These are phyloP conservation scores for Chymomyza fuscimana DNA, from an alignment of 2,888 invertebrate genomes.

Conservation along the genomic window DNA sequence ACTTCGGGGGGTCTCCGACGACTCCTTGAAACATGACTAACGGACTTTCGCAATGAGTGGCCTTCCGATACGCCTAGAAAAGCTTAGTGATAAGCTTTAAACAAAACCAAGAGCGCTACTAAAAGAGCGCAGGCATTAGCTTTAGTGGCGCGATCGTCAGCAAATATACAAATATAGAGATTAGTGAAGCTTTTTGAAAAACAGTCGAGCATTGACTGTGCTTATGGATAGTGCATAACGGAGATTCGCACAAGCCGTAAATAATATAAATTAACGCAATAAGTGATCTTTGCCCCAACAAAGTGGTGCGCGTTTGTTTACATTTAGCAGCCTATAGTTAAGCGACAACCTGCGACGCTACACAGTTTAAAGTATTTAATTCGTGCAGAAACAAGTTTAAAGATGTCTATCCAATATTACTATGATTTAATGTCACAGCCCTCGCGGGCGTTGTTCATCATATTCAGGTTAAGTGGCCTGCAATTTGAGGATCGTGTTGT, in stretches of 20 bases:
- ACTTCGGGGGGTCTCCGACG: too few species aligned
- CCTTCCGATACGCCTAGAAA: neutral
- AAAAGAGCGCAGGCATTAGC: too few species aligned
- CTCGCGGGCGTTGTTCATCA: constrained; percentile 85
- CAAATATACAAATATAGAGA: neutral
- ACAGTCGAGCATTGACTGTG: constrained; percentile 32
- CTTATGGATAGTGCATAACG: constrained; percentile 19
- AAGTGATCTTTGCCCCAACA: constrained; percentile 43
- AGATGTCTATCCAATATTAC: constrained; percentile 82
- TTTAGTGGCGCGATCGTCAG: neutral
- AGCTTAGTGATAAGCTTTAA: too few species aligned
- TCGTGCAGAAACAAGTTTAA: neutral
- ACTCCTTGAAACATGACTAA: too few species aligned
- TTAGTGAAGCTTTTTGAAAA: neutral
- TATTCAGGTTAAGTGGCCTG: constrained; percentile 84
- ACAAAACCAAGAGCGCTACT: too few species aligned
- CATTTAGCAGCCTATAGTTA: constrained; percentile 29
- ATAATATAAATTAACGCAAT: neutral
- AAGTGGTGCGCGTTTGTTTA: constrained; percentile 16
- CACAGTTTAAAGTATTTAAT: constrained; percentile 2
- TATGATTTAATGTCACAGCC: constrained; percentile 89
- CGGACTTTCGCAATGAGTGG: too few species aligned
- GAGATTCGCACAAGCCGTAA: neutral
- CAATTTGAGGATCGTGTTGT: constrained; percentile 84
- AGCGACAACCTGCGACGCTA: too few species aligned